Percentiles rank a stretch among this genome's conserved stretches.
Conservation (phyloP, 2,888 invertebrate species). For the Lasius fuliginosus region DNA sequence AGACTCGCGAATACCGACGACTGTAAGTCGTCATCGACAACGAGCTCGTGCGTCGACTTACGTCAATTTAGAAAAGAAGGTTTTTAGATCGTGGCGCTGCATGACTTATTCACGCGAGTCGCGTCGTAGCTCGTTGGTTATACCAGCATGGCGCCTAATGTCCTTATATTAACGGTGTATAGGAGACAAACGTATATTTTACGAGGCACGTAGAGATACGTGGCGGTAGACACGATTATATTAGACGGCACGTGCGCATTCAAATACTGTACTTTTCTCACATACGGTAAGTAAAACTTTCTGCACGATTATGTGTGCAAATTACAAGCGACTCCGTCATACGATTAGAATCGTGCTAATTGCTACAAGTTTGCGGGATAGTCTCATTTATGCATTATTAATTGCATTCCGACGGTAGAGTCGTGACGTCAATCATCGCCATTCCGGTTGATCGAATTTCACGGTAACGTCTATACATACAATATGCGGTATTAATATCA, state of each 20-base stretch:
- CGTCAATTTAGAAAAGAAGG: conserved; percentile 55
- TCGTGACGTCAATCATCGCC: conserved; percentile 66
- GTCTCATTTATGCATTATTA: conserved; percentile 56
- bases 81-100: conserved; percentile 46
- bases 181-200: conserved; percentile 36
- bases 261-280: not conserved
- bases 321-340: conserved; percentile 1
- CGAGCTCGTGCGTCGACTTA: conserved; percentile 29
- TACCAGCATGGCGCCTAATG: conserved; percentile 22
- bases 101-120: conserved; percentile 47
- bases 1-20: conserved; percentile 41
- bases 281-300: conserved; percentile 8
- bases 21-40: conserved; percentile 37
- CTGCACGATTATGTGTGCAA: not conserved
- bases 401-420: conserved; percentile 50
- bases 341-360: conserved; percentile 44
- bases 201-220: conserved; percentile 20
- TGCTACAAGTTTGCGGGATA: conserved; percentile 39
- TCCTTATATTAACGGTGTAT: conserved; percentile 19
- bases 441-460: conserved; percentile 67
- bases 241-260: not conserved
- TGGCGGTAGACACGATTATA: not conserved
- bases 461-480: conserved; percentile 59
- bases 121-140: conserved; percentile 34
- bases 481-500: conserved; percentile 49